Evolutionary conservation across 1,140 invertebrate genomes (phyloP).

Genomic region (Colletes latitarsis): DNA sequence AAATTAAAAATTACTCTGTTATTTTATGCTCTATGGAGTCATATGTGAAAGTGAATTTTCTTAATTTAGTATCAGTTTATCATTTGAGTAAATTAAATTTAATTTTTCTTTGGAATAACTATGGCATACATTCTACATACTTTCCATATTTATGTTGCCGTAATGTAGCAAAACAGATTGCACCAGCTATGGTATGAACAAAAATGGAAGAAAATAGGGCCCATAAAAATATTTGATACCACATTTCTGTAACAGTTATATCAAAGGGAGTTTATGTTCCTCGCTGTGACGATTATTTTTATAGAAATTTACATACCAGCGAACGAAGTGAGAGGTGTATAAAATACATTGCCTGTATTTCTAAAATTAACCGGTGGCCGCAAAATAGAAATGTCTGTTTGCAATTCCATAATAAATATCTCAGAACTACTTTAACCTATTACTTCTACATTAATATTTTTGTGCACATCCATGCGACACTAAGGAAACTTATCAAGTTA

Average conservation of each 20-base stretch:
- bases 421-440: conserved; percentile 4
- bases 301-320: conserved; percentile 65
- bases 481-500: conserved; percentile 8
- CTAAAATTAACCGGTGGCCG: conserved; percentile 50
- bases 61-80: conserved; percentile 2
- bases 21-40: conserved; percentile 1
- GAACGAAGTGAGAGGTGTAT: conserved; percentile 74
- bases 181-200: conserved; percentile 94
- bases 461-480: neutral
- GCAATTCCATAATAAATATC: conserved; percentile 40
- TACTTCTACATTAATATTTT: neutral
- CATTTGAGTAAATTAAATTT: neutral
- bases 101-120: neutral
- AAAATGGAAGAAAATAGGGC: conserved; percentile 95
- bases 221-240: conserved; percentile 97
- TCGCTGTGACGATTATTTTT: conserved; percentile 1
- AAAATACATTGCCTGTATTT: conserved; percentile 63
- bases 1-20: conserved; percentile 47
- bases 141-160: conserved; percentile 96
- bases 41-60: conserved; percentile 9
- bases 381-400: conserved; percentile 47
- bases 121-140: conserved; percentile 74
- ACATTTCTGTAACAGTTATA: conserved; percentile 90
- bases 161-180: conserved; percentile 93
- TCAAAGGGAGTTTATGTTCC: neutral